phyloP scores from a whole-genome alignment of 2,888 invertebrate genomes.

The Caenorhabditis auriculariae region DNA sequence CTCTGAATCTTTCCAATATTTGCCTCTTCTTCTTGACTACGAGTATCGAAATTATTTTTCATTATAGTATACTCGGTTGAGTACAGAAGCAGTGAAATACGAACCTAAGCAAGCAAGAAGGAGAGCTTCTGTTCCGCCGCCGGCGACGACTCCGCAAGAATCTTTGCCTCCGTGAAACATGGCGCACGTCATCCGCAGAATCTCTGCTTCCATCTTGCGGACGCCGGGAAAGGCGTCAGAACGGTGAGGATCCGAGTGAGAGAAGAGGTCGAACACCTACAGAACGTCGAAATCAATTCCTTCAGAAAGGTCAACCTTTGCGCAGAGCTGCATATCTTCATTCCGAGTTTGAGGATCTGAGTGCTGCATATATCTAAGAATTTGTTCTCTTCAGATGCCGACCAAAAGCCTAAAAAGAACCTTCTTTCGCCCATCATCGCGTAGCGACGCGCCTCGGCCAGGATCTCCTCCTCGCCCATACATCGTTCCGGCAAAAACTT shows the following conservation, averaged over 20 bases:
- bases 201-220: constrained; percentile 50
- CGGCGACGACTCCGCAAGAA: constrained; percentile 80
- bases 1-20: no score
- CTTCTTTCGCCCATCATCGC: constrained; percentile 31
- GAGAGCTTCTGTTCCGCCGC: constrained; percentile 96
- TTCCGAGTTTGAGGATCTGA: constrained; percentile 28
- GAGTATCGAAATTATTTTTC: no score
- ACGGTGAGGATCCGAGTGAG: constrained; percentile 94
- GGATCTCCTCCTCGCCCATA: constrained; percentile 69
- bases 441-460: constrained; percentile 71
- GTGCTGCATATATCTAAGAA: constrained; percentile 25
- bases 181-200: constrained; percentile 64
- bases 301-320: constrained; percentile 5
- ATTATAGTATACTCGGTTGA: no score
- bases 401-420: background rate
- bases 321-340: constrained; percentile 25
- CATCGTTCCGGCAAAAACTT: constrained; percentile 71
- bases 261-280: constrained; percentile 80
- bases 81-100: no score
- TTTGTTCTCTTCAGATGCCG: background rate
- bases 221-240: constrained; percentile 91
- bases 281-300: background rate
- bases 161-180: constrained; percentile 82
- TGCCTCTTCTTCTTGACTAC: no score
- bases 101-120: constrained; percentile 84